Evolutionary conservation across 1,140 invertebrate species (phyloP), one percentile per base, ranked within the genome.

Genomic region (Drosophila quadrilineata): DNA sequence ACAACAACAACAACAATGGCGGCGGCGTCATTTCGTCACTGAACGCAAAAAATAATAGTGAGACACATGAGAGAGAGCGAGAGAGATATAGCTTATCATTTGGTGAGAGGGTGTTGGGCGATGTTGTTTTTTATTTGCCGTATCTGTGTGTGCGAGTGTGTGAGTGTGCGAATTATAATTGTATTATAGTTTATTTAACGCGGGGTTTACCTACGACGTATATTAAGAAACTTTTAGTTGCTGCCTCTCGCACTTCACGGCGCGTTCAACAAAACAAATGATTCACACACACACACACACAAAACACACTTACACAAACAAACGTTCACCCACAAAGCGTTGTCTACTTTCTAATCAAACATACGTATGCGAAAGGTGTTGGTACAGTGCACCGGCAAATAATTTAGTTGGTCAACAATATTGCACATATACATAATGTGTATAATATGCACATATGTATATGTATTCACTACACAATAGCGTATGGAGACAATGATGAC

Each of bases 261-360:
- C 19, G 50, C 43, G 4, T 14, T n/a, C n/a, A n/a, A n/a, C n/a
- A n/a, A n/a, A n/a, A n/a, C n/a, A n/a, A n/a, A n/a, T 41, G 31
- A 33, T 66, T 59, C 45, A 1, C 43, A 21, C 19, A 33, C 38
- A n/a, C n/a, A n/a, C n/a, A n/a, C n/a, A n/a, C n/a, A n/a, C n/a
- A n/a, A n/a, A n/a, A n/a, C n/a, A n/a, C n/a, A n/a, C n/a, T n/a
- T n/a, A n/a, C 10, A 16, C 14, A 53, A 24, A 53, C 50, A 40
- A 33, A 53, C 35, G 6, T 2, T n/a, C 10, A 12, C 52, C 26
- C 28, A 33, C 38, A 8, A 16, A 49, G 9, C 59, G 21, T 36
- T 16, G 59, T 48, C 68, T 68, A 85, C 79, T 85, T 85, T 85
- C 79, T 85, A 85, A 85, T 85, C 74, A 85, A 79, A 85, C 74